Evolutionary conservation across 2,113 vertebrate genomes (phyloP).

Genomic region (Eudyptes chrysolophus): DNA sequence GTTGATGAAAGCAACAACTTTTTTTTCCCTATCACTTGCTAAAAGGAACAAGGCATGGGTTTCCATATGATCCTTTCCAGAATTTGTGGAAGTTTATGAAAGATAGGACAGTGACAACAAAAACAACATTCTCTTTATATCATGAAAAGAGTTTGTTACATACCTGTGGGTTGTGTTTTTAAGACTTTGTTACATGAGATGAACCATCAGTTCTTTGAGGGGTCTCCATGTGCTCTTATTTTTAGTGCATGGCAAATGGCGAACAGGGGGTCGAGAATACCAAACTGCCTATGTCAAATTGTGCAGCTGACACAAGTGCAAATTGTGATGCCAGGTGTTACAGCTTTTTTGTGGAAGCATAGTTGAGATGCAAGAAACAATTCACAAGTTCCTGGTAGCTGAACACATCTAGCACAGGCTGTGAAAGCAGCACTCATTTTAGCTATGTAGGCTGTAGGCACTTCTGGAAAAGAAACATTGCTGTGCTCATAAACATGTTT

Average conservation of each 20-base stretch:
- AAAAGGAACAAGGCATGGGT: not conserved
- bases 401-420: not conserved
- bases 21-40: not conserved
- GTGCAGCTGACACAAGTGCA: not conserved
- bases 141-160: not conserved
- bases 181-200: not conserved
- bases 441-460: not conserved
- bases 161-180: not conserved
- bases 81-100: not conserved
- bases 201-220: not conserved
- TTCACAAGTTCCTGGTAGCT: not conserved
- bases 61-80: not conserved
- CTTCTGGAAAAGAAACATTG: not conserved
- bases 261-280: not conserved
- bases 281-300: not conserved
- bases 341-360: not conserved
- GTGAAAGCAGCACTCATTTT: not conserved
- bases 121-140: not conserved
- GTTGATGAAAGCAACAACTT: not conserved
- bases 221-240: rapidly evolving
- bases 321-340: not conserved
- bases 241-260: not conserved
- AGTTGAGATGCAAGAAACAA: not conserved
- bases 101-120: not conserved
- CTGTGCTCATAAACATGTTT: not conserved